These are phyloP conservation scores for Myodes glareolus DNA, from an alignment of 2,113 vertebrate genomes.

Conservation along the genomic window DNA sequence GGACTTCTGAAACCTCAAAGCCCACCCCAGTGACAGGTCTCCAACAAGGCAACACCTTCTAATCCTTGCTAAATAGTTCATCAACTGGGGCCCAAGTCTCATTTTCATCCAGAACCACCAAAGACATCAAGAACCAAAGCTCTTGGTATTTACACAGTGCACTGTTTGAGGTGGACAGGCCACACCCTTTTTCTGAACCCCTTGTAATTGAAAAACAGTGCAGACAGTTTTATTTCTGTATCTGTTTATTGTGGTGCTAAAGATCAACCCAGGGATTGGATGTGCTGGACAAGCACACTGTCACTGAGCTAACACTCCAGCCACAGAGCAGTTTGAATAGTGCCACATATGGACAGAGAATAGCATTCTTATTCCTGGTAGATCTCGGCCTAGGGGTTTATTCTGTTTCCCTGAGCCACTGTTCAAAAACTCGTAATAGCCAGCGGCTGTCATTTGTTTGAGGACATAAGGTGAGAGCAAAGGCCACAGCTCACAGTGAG, in stretches of 20 bases:
- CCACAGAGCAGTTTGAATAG: neutral
- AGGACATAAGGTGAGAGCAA: neutral
- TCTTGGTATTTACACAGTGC: conserved; percentile 15
- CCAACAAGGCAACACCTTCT: neutral
- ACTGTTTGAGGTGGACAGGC: neutral
- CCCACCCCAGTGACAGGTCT: neutral
- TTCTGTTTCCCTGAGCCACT: neutral
- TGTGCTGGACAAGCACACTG: neutral
- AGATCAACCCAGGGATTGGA: neutral
- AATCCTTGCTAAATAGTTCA: neutral
- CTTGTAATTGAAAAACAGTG: neutral
- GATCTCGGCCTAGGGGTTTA: neutral
- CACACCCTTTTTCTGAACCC: neutral
- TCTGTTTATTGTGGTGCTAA: neutral
- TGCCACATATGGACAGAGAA: neutral
- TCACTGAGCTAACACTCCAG: neutral
- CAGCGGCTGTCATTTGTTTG: neutral
- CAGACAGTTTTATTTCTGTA: neutral
- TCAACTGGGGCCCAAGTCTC: neutral
- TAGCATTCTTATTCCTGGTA: neutral
- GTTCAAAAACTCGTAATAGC: neutral
- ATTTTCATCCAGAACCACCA: neutral
- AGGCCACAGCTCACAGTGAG: neutral
- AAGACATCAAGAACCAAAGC: neutral
- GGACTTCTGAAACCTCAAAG: neutral